Evolutionary conservation across 2,113 vertebrate genomes (phyloP), one percentile per base, ranked within the genome.

Genomic region (Isichthys henryi): DNA sequence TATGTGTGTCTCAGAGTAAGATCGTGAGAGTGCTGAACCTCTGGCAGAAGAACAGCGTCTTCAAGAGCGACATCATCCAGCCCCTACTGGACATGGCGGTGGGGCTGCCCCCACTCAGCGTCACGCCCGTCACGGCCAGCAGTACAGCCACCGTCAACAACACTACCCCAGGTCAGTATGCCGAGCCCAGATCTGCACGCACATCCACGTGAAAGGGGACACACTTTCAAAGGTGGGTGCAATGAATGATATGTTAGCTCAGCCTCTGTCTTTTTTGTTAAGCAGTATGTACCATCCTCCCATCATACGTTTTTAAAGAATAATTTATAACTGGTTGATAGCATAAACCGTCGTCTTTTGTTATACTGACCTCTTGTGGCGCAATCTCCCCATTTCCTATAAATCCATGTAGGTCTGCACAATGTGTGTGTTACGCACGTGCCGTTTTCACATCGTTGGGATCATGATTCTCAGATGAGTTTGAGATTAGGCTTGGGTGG

Each of bases 1-100:
- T 48, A 1, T 58, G 4, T 90, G 92, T 93, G 50, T 7, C 92
- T 91, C 94, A 99, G 98, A 99, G 98, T 95, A 99, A 99, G 95
- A 99, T 99, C 80, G 98, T 99, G 90, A 94, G 98, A 93, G 98
- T 99, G 17, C 95, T 99, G 85, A 99, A 99, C 92, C 95, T 99
- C 31, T 99, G 98, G 98, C 98, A 99, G 95, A 99, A 99, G 95
- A 99, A 99, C 92, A 97, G 96, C 0, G 98, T 99, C 27, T 99
- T 99, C 93, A 99, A 98, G 94, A 99, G 98, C 92, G 98, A 99
- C 96, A 99, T 99, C 93, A 99, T 99, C 90, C 98, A 99, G 93
- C 98, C 98, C 89, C 96, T 99, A 77, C 88, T 99, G 95, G 98
- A 99, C 91, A 99, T 99, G 98, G 98, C 98, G 35, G 98, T 97